Base-by-base conservation (phyloP, 2,797 vertebrate genomes). In the Oreonectes daqikongensis region DNA sequence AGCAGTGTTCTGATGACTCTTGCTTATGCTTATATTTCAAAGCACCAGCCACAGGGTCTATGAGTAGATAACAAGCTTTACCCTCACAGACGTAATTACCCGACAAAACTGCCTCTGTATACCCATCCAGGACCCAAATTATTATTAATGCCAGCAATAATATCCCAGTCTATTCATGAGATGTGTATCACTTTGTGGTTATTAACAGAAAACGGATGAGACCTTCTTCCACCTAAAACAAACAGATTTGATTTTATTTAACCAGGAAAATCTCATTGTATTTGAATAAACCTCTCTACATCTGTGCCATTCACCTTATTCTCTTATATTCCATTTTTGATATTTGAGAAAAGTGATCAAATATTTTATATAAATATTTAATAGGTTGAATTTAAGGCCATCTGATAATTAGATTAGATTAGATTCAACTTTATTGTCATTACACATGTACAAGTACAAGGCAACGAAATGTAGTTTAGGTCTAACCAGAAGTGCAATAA, bases 41-140 rank as follows among this genome's bases (percentile, higher is more conserved):
- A 93, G 92, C 77, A 69, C 85, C 85, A 46, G 91, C 91, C 88
- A 80, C 85, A 24, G 89, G 84, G 90, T 90, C 85, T 75, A 55
- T 65, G 46, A 40, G 85, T 38, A 86, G 92, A 93, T 93, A 92
- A 92, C 87, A 82, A 89, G 82, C 60, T 88, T 87, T 84, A 85
- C 85, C 87, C 88, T 88, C 52, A 79, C 88, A 90, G 89, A 90
- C 88, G 88, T 91, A 92, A 92, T 92, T 92, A 92, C 87, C 85
- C 86, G 88, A 90, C 80, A 88, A 90, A 90, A 88, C 85, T 86
- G 86, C 87, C 83, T 84, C 20, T 72, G 80, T 83, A 66, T 71
- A 76, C 81, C 79, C 30, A 81, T 83, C 84, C 84, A 83, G 79
- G 61, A 68, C 55, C 44, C 46, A 79, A 79, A 84, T 71, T 52